Evolutionary conservation across 2,797 vertebrate genomes (phyloP).

Genomic region (Scleropages formosus): DNA sequence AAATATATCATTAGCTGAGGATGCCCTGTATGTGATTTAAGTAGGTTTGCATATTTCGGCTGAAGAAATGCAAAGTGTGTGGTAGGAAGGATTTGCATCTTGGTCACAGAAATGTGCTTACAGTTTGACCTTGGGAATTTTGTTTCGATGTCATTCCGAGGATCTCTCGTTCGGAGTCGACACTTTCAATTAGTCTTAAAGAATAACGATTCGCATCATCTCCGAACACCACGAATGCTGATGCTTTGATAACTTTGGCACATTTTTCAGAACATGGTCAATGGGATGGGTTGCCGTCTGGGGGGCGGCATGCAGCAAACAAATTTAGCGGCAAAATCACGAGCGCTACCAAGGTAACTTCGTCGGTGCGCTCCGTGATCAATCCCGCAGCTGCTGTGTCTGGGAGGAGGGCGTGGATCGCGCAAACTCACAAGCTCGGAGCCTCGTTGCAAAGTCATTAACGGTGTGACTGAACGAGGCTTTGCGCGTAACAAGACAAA

Average conservation of each 20-base stretch:
- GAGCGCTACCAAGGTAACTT: slow-evolving; percentile 6
- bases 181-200: no score
- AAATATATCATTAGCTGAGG: no score
- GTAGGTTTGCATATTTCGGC: no score
- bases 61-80: no score
- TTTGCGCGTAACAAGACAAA: slow-evolving; percentile 26
- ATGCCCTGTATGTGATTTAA: no score
- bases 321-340: neutral
- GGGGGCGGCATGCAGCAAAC: neutral
- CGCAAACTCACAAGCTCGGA: neutral
- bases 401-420: neutral
- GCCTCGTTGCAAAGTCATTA: slow-evolving; percentile 18
- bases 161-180: no score
- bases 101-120: no score
- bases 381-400: neutral
- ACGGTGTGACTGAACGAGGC: slow-evolving; percentile 14
- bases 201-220: neutral
- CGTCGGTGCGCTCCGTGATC: neutral
- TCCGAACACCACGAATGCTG: neutral
- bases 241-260: neutral
- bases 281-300: neutral
- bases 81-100: no score
- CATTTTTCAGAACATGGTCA: neutral
- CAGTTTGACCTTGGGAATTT: no score
- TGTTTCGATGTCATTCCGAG: no score